Evolutionary conservation across 23 tunicate genomes (phyloP).

Genomic region (Styela plicata): DNA sequence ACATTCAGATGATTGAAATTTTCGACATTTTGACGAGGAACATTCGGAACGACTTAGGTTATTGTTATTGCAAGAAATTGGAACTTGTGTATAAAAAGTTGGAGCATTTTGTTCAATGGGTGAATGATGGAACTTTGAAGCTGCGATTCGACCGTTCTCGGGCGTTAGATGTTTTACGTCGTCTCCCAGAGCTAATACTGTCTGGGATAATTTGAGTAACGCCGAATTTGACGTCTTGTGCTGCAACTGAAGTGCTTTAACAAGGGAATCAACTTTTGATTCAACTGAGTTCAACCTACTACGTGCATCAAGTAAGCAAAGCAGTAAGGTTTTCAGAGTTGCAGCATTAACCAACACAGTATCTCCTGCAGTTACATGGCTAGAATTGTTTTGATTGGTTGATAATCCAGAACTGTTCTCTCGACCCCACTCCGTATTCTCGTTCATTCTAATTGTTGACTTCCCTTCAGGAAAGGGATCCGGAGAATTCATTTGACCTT

Average conservation of each 20-base stretch:
- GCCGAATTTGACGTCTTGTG: constrained; percentile 26
- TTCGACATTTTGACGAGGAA: neutral
- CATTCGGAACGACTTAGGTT: neutral
- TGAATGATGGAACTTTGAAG: neutral
- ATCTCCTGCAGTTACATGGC: constrained; percentile 1
- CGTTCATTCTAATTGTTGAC: neutral
- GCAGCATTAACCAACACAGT: constrained; percentile 29
- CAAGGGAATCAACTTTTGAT: constrained; percentile 35
- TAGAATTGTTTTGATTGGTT: neutral
- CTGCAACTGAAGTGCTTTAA: constrained; percentile 34
- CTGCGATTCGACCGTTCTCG: neutral
- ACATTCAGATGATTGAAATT: constrained; percentile 4
- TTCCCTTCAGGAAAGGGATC: neutral
- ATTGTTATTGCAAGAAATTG: neutral
- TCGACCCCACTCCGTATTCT: neutral
- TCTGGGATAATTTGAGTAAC: constrained; percentile 5
- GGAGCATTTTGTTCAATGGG: neutral
- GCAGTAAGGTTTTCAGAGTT: constrained; percentile 45
- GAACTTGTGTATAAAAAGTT: neutral
- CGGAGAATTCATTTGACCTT: neutral
- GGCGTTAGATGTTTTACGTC: neutral
- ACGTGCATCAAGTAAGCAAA: constrained; percentile 44
- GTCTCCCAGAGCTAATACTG: constrained; percentile 9
- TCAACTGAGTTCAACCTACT: constrained; percentile 45
- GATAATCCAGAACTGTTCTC: neutral